Evolutionary conservation across 1,140 invertebrate species (phyloP).

Genomic region (Anagrus nilaparvatae): DNA sequence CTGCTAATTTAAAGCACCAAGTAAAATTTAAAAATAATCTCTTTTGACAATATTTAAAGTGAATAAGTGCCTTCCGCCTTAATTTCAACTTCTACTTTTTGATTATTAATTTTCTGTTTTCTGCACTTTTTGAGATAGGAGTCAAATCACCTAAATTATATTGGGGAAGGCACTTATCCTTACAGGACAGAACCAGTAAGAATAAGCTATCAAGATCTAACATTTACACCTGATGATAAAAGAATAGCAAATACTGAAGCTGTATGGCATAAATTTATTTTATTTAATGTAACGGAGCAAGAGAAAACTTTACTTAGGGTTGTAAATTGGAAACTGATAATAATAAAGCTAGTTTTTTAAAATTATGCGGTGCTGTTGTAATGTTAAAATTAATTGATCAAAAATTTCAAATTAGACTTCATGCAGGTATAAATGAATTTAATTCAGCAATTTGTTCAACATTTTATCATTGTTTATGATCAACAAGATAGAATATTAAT

Average conservation of each 20-base stretch:
- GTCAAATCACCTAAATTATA: no score
- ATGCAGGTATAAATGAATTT: slow-evolving; percentile 23
- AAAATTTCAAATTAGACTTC: slow-evolving; percentile 22
- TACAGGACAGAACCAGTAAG: slow-evolving; percentile 34
- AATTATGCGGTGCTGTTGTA: slow-evolving; percentile 23
- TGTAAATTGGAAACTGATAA: slow-evolving; percentile 21
- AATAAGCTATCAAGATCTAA: slow-evolving; percentile 28
- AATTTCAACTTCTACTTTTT: no score
- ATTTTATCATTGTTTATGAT: slow-evolving; percentile 38
- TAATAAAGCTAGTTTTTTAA: slow-evolving; percentile 30
- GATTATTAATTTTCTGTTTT: no score
- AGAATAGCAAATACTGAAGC: slow-evolving; percentile 28
- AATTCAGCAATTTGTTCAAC: slow-evolving; percentile 36
- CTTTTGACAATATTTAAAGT: no score
- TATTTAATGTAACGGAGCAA: slow-evolving; percentile 25
- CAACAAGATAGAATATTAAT: slow-evolving; percentile 34
- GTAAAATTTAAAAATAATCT: no score
- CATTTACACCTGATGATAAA: slow-evolving; percentile 24
- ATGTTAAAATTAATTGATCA: slow-evolving; percentile 31
- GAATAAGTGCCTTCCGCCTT: no score
- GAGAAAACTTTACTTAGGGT: slow-evolving; percentile 24
- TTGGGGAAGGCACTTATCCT: no score
- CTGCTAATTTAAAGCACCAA: no score
- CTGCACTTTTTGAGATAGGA: no score
- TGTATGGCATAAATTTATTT: slow-evolving; percentile 39